Percentiles rank a stretch among this genome's conserved stretches.
Evolutionary conservation across 1,140 invertebrate genomes (phyloP).

Genomic region (Caenorhabditis remanei): DNA sequence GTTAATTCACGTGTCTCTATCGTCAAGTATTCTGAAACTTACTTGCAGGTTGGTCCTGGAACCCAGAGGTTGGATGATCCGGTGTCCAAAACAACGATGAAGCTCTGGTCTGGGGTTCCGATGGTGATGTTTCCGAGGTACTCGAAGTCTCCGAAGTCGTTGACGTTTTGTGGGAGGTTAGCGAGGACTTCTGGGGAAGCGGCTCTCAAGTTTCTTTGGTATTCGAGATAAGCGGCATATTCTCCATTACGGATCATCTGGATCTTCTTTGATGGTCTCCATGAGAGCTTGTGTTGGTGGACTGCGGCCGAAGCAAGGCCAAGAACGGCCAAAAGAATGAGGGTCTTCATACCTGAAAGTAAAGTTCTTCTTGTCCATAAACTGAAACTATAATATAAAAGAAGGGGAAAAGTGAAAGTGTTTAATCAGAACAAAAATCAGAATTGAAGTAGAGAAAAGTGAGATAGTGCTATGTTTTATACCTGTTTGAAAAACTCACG

Average conservation of each 20-base stretch:
- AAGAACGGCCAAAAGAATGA: constrained; percentile 48
- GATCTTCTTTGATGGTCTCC: constrained; percentile 48
- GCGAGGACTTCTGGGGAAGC: constrained; percentile 26
- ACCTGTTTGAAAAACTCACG: constrained; percentile 31
- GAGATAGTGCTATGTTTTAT: constrained; percentile 47
- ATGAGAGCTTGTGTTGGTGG: constrained; percentile 55
- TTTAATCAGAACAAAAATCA: background rate
- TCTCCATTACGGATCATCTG: constrained; percentile 32
- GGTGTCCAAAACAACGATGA: constrained; percentile 69
- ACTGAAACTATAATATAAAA: background rate
- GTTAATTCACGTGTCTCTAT: background rate
- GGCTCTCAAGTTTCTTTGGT: constrained; percentile 44
- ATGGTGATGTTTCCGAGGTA: constrained; percentile 72
- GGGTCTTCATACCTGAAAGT: constrained; percentile 42
- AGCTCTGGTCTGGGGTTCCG: constrained; percentile 69
- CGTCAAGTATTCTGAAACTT: background rate
- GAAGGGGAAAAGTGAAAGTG: background rate
- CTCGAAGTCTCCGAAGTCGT: constrained; percentile 70
- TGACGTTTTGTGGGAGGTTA: constrained; percentile 45
- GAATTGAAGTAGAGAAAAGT: background rate
- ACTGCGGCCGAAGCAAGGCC: constrained; percentile 55
- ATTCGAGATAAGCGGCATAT: constrained; percentile 36
- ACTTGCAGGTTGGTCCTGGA: constrained; percentile 62
- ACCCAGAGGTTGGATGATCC: constrained; percentile 66
- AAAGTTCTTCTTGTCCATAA: background rate